Base-by-base conservation (phyloP, 2,113 vertebrate species). In the Lampris incognitus region DNA sequence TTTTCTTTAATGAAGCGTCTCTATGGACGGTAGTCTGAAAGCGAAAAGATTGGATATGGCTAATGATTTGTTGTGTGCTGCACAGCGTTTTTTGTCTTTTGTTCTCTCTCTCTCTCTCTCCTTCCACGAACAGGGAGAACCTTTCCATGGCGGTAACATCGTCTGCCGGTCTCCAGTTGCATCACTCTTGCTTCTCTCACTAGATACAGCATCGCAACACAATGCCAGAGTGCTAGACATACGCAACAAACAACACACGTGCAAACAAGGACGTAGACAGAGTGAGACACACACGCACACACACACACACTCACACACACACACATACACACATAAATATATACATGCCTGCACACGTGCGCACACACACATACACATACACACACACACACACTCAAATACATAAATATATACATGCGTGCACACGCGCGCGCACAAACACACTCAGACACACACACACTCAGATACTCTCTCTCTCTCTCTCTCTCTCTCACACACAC, bases 11-110 rank as follows among this genome's bases (percentile, higher is more conserved):
- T 79, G 73, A 79, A 80, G 49, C 67, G 55, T 76, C 74, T 78
- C 65, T 9, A 42, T 66, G 70, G 74, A 76, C 50, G 65, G 44
- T 77, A 63, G 67, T 58, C 54, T 72, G 36, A 71, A 61, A 66
- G 50, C 39, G 64, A 49, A 24, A 48, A 1, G n/a, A 74, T 46
- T 40, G 46, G 66, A 48, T 62, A 60, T 59, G 65, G 73, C 59
- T 66, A 54, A 88, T 86, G 76, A 80, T 83, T 79, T 89, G 55
- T 85, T 85, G 78, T 86, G 85, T 84, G 82, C 59, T 69, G 72
- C 72, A 72, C 6, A 41, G 54, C 11, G 10, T 85, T 84, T 74
- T 24, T 24, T 24, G 24, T 24, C 24, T 24, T 24, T 24, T 24
- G 24, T 24, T 24, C 24, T 24, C 24, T 24, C 24, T 24, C 24